Evolutionary conservation across 1,140 invertebrate species (phyloP).

Genomic region (Drosophila repleta): DNA sequence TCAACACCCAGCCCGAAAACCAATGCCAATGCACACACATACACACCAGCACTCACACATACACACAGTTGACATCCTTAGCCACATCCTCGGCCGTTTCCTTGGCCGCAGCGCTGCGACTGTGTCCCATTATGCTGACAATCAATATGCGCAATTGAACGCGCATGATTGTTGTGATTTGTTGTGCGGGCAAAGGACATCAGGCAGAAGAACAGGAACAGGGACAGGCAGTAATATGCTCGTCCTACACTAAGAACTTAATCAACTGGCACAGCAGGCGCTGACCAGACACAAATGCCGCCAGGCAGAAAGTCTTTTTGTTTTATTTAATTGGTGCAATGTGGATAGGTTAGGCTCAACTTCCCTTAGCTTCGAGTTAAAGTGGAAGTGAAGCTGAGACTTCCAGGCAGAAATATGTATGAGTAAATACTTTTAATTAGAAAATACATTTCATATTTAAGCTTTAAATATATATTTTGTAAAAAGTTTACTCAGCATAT

Average conservation of each 20-base stretch:
- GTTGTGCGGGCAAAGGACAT: constrained; percentile 21
- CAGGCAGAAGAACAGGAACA: not conserved
- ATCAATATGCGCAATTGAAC: constrained; percentile 81
- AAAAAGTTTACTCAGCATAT: too few species aligned
- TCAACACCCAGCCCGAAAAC: constrained; percentile 45
- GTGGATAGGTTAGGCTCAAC: not conserved
- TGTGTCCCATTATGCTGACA: constrained; percentile 62
- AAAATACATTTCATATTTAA: not conserved
- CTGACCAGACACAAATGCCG: constrained; percentile 16
- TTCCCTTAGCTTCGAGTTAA: too few species aligned
- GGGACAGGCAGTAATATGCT: not conserved
- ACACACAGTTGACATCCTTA: constrained; percentile 24
- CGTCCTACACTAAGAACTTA: constrained; percentile 19
- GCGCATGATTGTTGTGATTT: constrained; percentile 76
- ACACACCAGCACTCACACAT: not conserved
- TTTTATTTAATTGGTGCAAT: constrained; percentile 16
- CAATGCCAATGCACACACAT: constrained; percentile 1
- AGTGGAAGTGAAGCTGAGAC: not conserved
- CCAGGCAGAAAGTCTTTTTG: constrained; percentile 1
- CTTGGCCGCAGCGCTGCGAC: constrained; percentile 33
- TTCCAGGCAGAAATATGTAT: not conserved
- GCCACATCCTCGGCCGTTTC: constrained; percentile 24
- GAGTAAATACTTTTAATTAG: too few species aligned
- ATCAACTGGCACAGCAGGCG: constrained; percentile 55
- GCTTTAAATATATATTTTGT: not conserved